Evolutionary conservation across 2,113 vertebrate species (phyloP).

Genomic region (Thunnus thynnus): DNA sequence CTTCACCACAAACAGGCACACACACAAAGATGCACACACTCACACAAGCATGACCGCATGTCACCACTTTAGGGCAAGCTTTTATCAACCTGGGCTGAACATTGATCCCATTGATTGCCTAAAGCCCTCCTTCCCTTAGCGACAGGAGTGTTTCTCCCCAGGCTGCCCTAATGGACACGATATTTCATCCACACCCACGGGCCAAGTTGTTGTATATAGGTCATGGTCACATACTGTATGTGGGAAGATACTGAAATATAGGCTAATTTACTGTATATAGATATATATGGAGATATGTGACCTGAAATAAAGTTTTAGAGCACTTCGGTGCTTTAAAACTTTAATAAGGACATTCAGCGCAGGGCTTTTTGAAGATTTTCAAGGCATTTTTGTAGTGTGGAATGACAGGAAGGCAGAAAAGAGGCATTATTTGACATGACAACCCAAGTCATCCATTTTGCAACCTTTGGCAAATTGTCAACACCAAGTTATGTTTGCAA

Average conservation of each 20-base stretch:
- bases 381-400: slow-evolving; percentile 4
- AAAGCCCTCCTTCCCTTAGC: slow-evolving; percentile 37
- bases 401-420: slow-evolving; percentile 23
- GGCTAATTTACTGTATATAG: not conserved
- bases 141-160: slow-evolving; percentile 39
- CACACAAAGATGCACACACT: slow-evolving; percentile 18
- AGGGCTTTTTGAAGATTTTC: not conserved
- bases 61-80: slow-evolving; percentile 66
- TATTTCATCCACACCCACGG: slow-evolving; percentile 35
- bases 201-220: slow-evolving; percentile 20
- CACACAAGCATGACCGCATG: slow-evolving; percentile 39
- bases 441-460: slow-evolving; percentile 50
- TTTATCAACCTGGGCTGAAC: slow-evolving; percentile 75
- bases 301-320: slow-evolving; percentile 8
- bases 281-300: not conserved
- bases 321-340: not conserved
- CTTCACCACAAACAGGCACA: slow-evolving; percentile 32
- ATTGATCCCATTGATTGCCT: slow-evolving; percentile 78
- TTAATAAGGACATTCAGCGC: not conserved
- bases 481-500: slow-evolving; percentile 12
- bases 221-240: slow-evolving; percentile 12
- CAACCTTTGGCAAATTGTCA: slow-evolving; percentile 55
- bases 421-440: slow-evolving; percentile 45
- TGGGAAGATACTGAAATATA: not conserved
- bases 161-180: slow-evolving; percentile 53